Evolutionary conservation across 2,113 vertebrate genomes (phyloP), one percentile per base, ranked within the genome.

Genomic region (Hymenochirus boettgeri): DNA sequence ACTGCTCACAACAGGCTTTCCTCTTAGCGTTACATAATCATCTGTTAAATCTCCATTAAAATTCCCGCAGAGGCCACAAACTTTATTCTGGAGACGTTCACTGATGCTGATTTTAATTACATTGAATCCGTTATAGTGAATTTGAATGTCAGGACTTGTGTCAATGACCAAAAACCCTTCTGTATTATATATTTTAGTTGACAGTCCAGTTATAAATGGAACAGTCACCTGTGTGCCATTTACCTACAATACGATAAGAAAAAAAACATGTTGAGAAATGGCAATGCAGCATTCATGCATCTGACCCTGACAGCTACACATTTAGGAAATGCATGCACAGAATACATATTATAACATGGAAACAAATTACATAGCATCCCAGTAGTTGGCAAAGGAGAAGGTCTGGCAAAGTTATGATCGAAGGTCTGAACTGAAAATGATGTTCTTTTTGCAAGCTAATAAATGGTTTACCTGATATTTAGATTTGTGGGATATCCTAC

Each of bases 81-180:
- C 94, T 73, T 98, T 98, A 86, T 96, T 97, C 81, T 96, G 95
- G n/a, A 99, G 86, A 72, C 96, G 81, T 57, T 94, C 93, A 0
- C 96, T 90, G 62, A 99, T 89, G 65, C 86, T 83, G 76, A 99
- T 94, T 69, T 92, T 96, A 35, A 99, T 92, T 25, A 96, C 85
- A 7, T 98, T 99, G 74, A 92, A 97, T 61, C 90, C 93, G 0
- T 99, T 99, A 81, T 97, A 99, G 24, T 91, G 83, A 35, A 99
- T 87, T 79, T 93, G 92, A 76, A 99, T 97, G 79, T 96, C 95
- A 0, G 93, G 95, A 17, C 89, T 88, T 0, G 94, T 97, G 79
- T 99, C 95, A 0, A 99, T 99, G 61, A 96, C 91, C 56, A 97
- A 83, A 75, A 99, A 98, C 5, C 96, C 96, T 71, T 99, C 96